Base-by-base conservation (phyloP, 2,888 invertebrate genomes). In the Volucella bombylans region DNA sequence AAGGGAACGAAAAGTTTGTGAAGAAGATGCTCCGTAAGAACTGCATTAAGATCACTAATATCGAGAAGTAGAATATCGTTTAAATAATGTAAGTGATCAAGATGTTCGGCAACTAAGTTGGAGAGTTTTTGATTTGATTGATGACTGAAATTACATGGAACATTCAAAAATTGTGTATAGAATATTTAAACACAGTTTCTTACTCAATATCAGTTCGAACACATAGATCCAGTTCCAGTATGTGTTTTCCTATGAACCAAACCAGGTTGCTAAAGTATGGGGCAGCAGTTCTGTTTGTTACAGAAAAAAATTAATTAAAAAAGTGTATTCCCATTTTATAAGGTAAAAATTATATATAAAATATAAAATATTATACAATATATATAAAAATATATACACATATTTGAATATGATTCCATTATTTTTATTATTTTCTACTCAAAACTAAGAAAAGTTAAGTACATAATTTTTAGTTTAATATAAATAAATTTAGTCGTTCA, bases 211-310 rank as follows among this genome's bases (percentile, higher is more conserved):
- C 98, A 89, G 97, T 97, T 89, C 98, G 94, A 52, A 99, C 97
- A 92, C 98, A 99, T 3, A 95, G 94, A 91, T 99, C 98, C 87
- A 99, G 93, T 91, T 99, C 99, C 87, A 99, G 93, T 87, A 99
- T 97, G 91, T 99, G 98, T 92, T 97, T 98, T 69, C 99, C 99
- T 89, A 99, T 98, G 90, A 98, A 98, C 98, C 99, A 99, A 54
- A 99, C 99, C 74, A 99, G 94, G 92, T 99, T 99, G 87, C 98
- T 98, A 91, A 99, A 99, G 92, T 99, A 99, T 1, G 99, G 98
- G 39, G 98, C 98, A 10, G 99, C 99, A 47, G 99, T 99, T 74
- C 83, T 83, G 41, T 41, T 23, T 23, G 18, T 23, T 10, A 50
- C 57, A n/a, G 15, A 43, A 15, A 8, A 38, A 9, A 57, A 61